Evolutionary conservation across 2,888 invertebrate genomes (phyloP), one percentile per base, ranked within the genome.

Genomic region (Drosophila pseudotalamancana): DNA sequence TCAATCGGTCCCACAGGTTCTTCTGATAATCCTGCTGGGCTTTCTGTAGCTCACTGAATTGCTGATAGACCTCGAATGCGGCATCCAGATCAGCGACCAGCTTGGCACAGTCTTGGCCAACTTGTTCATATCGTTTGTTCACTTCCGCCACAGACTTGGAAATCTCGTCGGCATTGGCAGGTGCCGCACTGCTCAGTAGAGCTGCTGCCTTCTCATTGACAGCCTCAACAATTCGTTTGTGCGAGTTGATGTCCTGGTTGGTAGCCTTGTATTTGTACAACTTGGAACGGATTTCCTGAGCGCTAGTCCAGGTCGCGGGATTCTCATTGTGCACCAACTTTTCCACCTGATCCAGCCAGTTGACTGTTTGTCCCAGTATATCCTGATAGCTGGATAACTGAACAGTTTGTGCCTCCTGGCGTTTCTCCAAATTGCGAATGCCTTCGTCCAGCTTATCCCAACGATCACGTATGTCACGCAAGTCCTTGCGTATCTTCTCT

Each of bases 21-120:
- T 97, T 97, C 84, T 97, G 96, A 91, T 97, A 96, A 84, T 97
- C 97, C 91, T 97, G 96, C 72, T 97, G 95, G 0, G 95, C 94
- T 89, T 97, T 97, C 77, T 97, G 96, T 55, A 96, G 93, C 80
- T 97, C 97, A 73, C 95, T 95, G 88, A 97, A 98, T 86, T 96
- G 96, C 89, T 97, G 96, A 88, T 96, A 96, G 6, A 95, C 94
- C 59, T 97, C 97, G 49, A 95, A 93, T 0, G 95, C 94, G 64
- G 93, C 93, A 89, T 97, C 97, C 50, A 97, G 92, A 79, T 95
- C 95, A 27, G 93, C 93, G 34, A 97, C 95, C 12, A 95, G 93
- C 29, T 93, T 93, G 51, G 95, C 93, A 27, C 96, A 93, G 56
- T 94, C 93, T 63, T 94, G 94, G 0, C 94, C 93, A 4, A 97